Evolutionary conservation across 2,888 invertebrate genomes (phyloP), one percentile per base, ranked within the genome.

Genomic region (Eilema caniola): DNA sequence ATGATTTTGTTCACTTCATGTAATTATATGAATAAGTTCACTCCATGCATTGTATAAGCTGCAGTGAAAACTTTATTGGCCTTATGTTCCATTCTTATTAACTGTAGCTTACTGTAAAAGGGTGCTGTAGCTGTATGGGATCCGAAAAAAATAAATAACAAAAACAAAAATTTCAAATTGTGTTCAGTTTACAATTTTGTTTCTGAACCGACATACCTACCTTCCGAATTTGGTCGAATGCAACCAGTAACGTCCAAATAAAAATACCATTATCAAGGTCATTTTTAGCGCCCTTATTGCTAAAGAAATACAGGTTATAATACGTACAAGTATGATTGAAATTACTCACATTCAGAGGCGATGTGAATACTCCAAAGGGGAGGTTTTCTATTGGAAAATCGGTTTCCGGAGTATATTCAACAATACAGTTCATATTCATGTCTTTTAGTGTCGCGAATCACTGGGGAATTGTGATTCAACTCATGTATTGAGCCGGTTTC

Each of bases 341-440:
- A 60, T 16, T 74, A 97, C 98, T 98, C 95, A 99, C 99, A 93
- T 99, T 97, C 76, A 96, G 95, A 64, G 94, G 82, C 0, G 99
- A 98, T 1, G 99, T 98, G 92, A 99, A 99, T 1, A 99, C 97
- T 70, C 99, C 99, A 89, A 99, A 99, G 0, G 99, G 99, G 68
- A 99, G 95, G 96, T 99, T 99, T 95, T 99, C 97, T 76, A 99
- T 97, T 0, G 99, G 98, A 95, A 99, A 99, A 94, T 99, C 98
- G 73, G 97, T 97, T 76, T 97, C 96, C 7, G 95, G 86, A 0
- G 96, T 93, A 89, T 98, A 97, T 85, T 96, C 92, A 65, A 98
- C 95, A 89, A 97, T 98, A 75, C 97, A 97, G 88, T 96, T 96
- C 97, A 97, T 95, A 75, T 72, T 79, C 63, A 70, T 83, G 85